Conservation (phyloP, 2,113 vertebrate genomes). For the Centropus bengalensis region DNA sequence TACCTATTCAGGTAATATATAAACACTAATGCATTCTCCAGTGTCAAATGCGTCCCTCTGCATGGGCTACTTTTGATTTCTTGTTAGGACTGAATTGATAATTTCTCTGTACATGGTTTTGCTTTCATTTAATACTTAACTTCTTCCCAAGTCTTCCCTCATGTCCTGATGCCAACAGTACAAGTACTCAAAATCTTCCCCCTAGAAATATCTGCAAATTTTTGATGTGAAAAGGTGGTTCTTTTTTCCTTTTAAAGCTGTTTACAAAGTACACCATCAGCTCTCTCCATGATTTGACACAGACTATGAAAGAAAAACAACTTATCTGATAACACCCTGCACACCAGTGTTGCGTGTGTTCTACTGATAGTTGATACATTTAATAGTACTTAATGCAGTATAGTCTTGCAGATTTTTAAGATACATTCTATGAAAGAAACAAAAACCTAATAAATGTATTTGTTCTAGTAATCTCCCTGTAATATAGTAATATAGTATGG, state of each 20-base stretch:
- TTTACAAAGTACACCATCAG: neutral
- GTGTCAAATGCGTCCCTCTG: neutral
- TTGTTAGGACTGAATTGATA: neutral
- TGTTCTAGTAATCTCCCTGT: neutral
- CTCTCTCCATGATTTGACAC: neutral
- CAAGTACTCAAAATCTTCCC: neutral
- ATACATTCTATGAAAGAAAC: neutral
- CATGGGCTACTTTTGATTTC: neutral
- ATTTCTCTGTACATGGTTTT: neutral
- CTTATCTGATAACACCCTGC: neutral
- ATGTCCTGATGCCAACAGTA: neutral
- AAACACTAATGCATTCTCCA: neutral
- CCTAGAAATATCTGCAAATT: neutral
- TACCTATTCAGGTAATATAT: neutral
- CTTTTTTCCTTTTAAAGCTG: neutral
- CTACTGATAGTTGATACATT: neutral
- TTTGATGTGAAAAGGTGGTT: neutral
- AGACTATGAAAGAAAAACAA: neutral
- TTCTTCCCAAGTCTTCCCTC: neutral
- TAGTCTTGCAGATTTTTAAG: neutral
- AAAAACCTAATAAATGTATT: neutral
- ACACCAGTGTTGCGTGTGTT: neutral
- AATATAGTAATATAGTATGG: neutral
- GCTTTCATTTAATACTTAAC: neutral
- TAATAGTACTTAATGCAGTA: neutral